Base-by-base conservation (phyloP, 2,888 invertebrate genomes). In the Ormyrus rosae region DNA sequence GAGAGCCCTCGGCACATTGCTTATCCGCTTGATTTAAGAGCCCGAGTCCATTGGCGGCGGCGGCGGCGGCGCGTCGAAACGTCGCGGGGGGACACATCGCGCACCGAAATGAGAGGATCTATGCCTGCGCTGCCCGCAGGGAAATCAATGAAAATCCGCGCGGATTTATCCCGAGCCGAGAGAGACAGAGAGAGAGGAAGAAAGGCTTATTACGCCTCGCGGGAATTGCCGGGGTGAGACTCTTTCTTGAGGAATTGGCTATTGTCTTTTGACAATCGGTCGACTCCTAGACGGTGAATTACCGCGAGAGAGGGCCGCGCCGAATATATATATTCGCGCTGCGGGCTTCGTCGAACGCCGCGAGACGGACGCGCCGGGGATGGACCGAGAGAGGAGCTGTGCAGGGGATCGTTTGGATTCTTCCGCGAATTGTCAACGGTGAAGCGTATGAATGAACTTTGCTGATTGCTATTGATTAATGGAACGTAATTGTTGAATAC, bases 81-180 rank as follows among this genome's bases (percentile, higher is more conserved):
- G 76, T 76, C 80, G 48, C 19, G 68, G 71, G n/a, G 11, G 46
- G 34, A n/a, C 45, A 53, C 46, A 10, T n/a, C 11, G 50, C 46
- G 56, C 53, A 65, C 61, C 60, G 80, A 77, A 73, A 81, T 69
- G 73, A 71, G 78, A 70, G 75, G 55, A 65, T 69, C 80, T 80
- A 61, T 65, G 65, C 67, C n/a, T 51, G 70, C n/a, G 58, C 13
- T 45, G 58, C 51, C 82, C 79, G 70, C 76, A 80, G 82, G 82
- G 82, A 82, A 82, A 82, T 82, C 82, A 82, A 82, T 82, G 82
- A 80, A 80, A 80, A 79, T 80, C 82, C 79, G 4, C 63, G 51
- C 72, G 77, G 81, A 81, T 81, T 81, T 81, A 78, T 78, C 74
- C 73, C 78, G 63, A 5, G 46, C 9, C 60, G 13, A 34, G 45